Evolutionary conservation across 2,888 invertebrate species (phyloP), one percentile per base, ranked within the genome.

Genomic region (Diachrysia chrysitis): DNA sequence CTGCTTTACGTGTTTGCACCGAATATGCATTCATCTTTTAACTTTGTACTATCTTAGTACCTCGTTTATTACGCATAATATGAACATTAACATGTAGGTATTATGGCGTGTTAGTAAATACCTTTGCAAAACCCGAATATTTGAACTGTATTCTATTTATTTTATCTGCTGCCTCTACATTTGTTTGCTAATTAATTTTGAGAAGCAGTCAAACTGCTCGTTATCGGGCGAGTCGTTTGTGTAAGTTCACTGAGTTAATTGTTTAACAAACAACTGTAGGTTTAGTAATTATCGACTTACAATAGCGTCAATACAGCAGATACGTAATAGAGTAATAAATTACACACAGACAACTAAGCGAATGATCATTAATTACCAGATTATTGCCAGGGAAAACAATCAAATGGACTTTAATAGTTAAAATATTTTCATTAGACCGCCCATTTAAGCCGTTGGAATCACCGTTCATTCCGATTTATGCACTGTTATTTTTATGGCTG

Each of bases 361-460:
- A 77, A 70, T 78, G 71, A 79, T 78, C 77, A 67, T 83, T 84
- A 85, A 85, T 87, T 85, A 86, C 87, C 87, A 71, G 76, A 80
- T 83, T 87, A 86, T 83, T 78, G 81, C 68, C 76, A 82, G 82
- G 71, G 86, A 87, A 90, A 89, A 90, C 90, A 91, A 92, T 92
- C 83, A 87, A 89, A 86, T 79, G 77, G 86, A 84, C 82, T 88
- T 87, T 87, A 85, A 89, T 87, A 78, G 82, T 77, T 82, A 72
- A 88, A 91, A 90, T 87, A 88, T 89, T 91, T 90, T 89, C 90
- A 90, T 90, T 90, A 89, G 84, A 79, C 76, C 78, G 80, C 76
- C 78, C 82, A 83, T 84, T 83, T 83, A 75, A 81, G 79, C 85
- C 81, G 79, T 84, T 89, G 87, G 90, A 91, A 91, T 90, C 89